Evolutionary conservation across 2,888 invertebrate species (phyloP), one percentile per base, ranked within the genome.

Genomic region (Ditula angustiorana): DNA sequence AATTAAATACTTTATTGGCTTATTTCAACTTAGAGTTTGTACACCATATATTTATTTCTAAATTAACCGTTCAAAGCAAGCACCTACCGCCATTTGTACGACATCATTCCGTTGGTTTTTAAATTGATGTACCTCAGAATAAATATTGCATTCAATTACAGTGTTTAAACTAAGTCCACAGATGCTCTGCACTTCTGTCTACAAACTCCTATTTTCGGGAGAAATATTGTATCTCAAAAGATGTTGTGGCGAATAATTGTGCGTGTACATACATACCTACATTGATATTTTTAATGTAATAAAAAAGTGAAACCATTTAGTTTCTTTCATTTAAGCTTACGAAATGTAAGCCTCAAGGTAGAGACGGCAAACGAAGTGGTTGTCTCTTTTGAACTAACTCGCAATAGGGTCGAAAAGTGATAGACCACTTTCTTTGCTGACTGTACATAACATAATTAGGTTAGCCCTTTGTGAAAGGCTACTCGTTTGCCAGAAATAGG

Each of bases 211-310:
- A 16, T 7, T 11, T 47, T 28, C 50, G 21, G 28, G 50, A 50
- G 55, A 35, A 47, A 37, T 52, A 24, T 47, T 52, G 23, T 62
- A 50, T 58, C 52, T 46, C 58, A 58, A 52, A 60, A 49, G 44
- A 35, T 63, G 58, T 64, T 47, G 63, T 64, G 58, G 52, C 50
- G 26, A 58, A 57, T 44, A 58, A 64, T 35, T 64, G 63, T 58
- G 24, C 5, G 41, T 46, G 28, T 57, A 41, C 28, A 28, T 59
- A 58, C 50, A 57, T 57, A 62, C 46, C 33, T 53, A 61, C 47
- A 50, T 62, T 63, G 62, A 44, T 26, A 63, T 58, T 35, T 61
- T 58, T 58, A 53, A 53, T 58, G 63, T 64, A 63, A 52, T 63
- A 52, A 63, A 62, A 23, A 50, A 28, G 28, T 30, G 28, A 50